Percentiles rank a stretch among this genome's conserved stretches.
These are phyloP conservation scores for Glaucomys volans DNA, from an alignment of 2,113 vertebrate genomes.

Conservation along the genomic window DNA sequence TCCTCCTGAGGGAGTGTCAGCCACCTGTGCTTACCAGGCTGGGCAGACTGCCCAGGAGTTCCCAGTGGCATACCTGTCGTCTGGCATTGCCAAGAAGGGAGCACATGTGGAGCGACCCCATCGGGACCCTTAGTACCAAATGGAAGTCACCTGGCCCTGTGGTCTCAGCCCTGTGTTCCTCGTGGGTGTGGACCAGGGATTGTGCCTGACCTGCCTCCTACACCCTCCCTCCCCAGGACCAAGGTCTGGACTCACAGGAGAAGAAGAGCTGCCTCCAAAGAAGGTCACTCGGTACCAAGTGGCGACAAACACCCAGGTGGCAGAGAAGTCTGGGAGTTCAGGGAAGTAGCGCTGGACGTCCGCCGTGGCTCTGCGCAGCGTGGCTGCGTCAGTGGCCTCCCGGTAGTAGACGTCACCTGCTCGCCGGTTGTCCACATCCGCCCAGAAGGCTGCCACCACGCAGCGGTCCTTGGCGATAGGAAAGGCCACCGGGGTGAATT, in stretches of 20 bases:
- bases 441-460: conserved; percentile 98
- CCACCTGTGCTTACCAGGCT: not conserved
- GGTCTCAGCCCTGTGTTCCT: not conserved
- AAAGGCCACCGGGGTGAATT: conserved; percentile 97
- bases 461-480: conserved; percentile 97
- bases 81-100: not conserved
- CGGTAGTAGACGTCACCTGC: conserved; percentile 94
- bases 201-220: not conserved
- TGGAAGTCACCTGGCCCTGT: not conserved
- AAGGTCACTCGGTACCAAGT: conserved; percentile 98
- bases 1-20: accelerated
- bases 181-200: not conserved
- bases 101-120: accelerated
- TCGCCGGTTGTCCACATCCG: conserved; percentile 96
- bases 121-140: not conserved
- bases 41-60: not conserved
- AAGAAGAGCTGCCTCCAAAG: conserved; percentile 94
- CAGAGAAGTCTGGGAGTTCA: conserved; percentile 90
- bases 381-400: conserved; percentile 90
- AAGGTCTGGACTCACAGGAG: conserved; percentile 91
- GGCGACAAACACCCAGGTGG: conserved; percentile 94
- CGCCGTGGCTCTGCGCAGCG: conserved; percentile 89
- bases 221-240: not conserved
- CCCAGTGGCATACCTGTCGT: accelerated
- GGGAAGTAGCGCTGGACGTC: conserved; percentile 93